Evolutionary conservation across 2,113 vertebrate genomes (phyloP), one percentile per base, ranked within the genome.

Genomic region (Scomber japonicus): DNA sequence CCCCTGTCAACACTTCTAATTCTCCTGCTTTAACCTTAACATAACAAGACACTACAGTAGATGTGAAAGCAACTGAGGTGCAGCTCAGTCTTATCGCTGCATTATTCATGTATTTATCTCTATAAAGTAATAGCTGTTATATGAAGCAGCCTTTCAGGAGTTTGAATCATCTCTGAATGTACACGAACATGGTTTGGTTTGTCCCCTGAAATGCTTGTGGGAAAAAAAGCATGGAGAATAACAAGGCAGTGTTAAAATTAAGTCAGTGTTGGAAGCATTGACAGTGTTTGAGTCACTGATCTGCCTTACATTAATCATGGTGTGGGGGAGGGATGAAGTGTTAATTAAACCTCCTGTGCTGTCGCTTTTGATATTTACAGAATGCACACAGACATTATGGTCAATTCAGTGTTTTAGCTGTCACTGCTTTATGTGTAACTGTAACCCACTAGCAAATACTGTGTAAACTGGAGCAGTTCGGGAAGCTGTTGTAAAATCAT

Each of bases 81-180:
- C 62, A 21, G 60, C 54, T 67, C 27, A 10, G n/a, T 75, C 51
- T 71, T 46, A 46, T 27, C 2, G 12, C 19, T 66, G 54, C 55
- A n/a, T 71, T 71, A 61, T 77, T 80, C 59, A 49, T n/a, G 27
- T 19, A 40, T 61, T 65, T 51, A 59, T 80, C 10, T 71, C 44
- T 49, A 1, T 30, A 19, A 64, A 69, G 72, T 1, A 21, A 21
- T 21, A 21, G 21, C 21, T 21, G 21, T 21, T 21, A 21, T 21
- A 21, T 21, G 21, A 21, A 21, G 21, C 27, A 75, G 16, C 49
- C 48, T 11, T 40, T 74, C 5, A 35, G 35, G 35, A 35, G 53
- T 63, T 79, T 65, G 75, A 2, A 31, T 71, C 30, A 51, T 56
- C 27, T 14, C n/a, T 55, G 16, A 70, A 75, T 64, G 67, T 45